Evolutionary conservation across 2,113 vertebrate genomes (phyloP).

Genomic region (Halcyon senegalensis): DNA sequence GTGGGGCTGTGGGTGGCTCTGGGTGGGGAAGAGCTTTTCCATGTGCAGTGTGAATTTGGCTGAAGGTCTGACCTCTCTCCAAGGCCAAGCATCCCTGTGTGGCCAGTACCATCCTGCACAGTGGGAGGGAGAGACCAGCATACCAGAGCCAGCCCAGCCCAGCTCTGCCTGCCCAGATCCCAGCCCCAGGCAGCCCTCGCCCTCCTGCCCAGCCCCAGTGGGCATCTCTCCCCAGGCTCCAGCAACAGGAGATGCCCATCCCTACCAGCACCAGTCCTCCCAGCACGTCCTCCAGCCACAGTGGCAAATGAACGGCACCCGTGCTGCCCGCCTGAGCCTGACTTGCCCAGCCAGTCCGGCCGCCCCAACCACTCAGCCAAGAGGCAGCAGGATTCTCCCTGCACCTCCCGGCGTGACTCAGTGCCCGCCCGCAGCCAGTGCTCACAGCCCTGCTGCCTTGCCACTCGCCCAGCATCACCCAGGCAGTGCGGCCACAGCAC

Average conservation of each 20-base stretch:
- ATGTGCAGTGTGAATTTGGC: not conserved
- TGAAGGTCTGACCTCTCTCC: not conserved
- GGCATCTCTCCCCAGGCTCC: not conserved
- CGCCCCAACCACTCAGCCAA: not conserved
- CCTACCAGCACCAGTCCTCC: not conserved
- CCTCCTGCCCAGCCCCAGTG: not conserved
- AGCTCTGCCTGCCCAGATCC: not conserved
- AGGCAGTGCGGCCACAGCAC: not conserved
- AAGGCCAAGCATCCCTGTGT: not conserved
- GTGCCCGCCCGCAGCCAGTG: rapidly evolving
- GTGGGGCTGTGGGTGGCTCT: rapidly evolving
- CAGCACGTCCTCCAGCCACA: not conserved
- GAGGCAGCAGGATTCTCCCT: not conserved
- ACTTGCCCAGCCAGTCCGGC: slow-evolving; percentile 19
- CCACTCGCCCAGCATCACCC: not conserved
- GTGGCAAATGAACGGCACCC: not conserved
- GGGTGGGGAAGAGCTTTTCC: not conserved
- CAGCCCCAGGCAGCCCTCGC: not conserved
- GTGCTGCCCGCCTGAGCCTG: not conserved
- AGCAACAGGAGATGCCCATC: rapidly evolving
- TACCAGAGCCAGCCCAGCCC: rapidly evolving
- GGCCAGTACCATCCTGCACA: rapidly evolving
- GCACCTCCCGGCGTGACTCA: not conserved
- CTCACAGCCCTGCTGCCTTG: rapidly evolving
- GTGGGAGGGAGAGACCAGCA: not conserved